Base-by-base conservation (phyloP, 2,888 invertebrate genomes). In the Catocala fraxini region DNA sequence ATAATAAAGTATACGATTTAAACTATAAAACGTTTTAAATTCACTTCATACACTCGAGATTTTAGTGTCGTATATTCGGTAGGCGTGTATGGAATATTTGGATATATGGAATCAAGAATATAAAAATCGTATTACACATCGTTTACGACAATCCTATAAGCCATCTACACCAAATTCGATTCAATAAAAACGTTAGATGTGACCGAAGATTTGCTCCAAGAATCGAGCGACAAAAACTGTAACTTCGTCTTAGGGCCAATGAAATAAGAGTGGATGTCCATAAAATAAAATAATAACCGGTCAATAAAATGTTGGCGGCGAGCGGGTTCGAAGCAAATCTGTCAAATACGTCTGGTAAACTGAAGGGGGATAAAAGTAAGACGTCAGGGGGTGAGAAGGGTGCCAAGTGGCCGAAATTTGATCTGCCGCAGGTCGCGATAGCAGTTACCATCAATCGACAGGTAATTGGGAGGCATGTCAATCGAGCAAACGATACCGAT, bases 201-300 rank as follows among this genome's bases (percentile, higher is more conserved):
- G 86, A 82, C 77, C 83, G 83, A 86, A 88, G 88, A 89, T 90
- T 90, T 89, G 82, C 80, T 82, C 86, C 89, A 89, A 92, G 91
- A 91, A 92, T 88, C 87, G 84, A 80, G 85, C 85, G 88, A 89
- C 89, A 90, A 90, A 92, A 91, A 88, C 88, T 87, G 88, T 90
- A 89, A 92, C 86, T 88, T 83, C 83, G 75, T 85, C 89, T 89
- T 85, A 89, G 85, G 79, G 82, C 87, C 92, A 85, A 90, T 93
- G 92, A 93, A 93, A 93, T 92, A 91, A 88, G 91, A 93, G 92
- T 90, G 88, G 88, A 86, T 89, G 90, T 88, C 89, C 86, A 93
- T 94, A 93, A 94, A 93, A 93, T 93, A 89, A 93, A 93, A 93
- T 93, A 93, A 93, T 93, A 94, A 92, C 89, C 87, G 90, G 88